Evolutionary conservation across 2,888 invertebrate species (phyloP), one percentile per base, ranked within the genome.

Genomic region (Muschampia plurimacula): DNA sequence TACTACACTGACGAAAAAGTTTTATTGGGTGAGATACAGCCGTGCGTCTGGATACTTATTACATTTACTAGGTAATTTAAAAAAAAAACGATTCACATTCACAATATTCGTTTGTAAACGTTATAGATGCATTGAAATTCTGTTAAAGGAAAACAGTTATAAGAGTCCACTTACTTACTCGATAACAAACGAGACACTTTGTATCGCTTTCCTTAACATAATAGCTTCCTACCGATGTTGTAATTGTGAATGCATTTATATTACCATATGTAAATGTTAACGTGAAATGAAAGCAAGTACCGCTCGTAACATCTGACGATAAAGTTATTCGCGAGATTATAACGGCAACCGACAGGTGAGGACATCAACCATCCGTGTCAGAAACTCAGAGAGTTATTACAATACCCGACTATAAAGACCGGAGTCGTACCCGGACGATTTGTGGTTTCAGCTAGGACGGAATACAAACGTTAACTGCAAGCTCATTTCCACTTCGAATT

Each of bases 401-500:
- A 80, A 83, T 82, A 83, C 81, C 76, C 78, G 80, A 78, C 82
- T 82, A 83, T 85, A 87, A 84, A 86, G 84, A 83, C 78, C 76
- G 76, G 77, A 82, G 81, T 82, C 83, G 83, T 86, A 84, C 82
- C 78, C 76, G 79, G 79, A 80, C 87, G 83, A 85, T 90, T 91
- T 92, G 92, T 85, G 91, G 93, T 92, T 84, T 78, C 78, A 81
- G 81, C 82, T 83, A 80, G 81, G 81, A 84, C 85, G 81, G 83
- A 82, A 83, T 82, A 84, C 83, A 82, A 83, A 86, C 82, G 83
- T 81, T 89, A 87, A 89, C 84, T 84, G 86, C 83, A 69, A 81
- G 83, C 87, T 88, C 89, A 90, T 90, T 91, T 90, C 89, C 90
- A 90, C 86, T 84, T 86, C 77, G 81, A 84, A 88, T 90, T 89